Base-by-base conservation (phyloP, 2,888 invertebrate genomes). In the Piscicola geometra region DNA sequence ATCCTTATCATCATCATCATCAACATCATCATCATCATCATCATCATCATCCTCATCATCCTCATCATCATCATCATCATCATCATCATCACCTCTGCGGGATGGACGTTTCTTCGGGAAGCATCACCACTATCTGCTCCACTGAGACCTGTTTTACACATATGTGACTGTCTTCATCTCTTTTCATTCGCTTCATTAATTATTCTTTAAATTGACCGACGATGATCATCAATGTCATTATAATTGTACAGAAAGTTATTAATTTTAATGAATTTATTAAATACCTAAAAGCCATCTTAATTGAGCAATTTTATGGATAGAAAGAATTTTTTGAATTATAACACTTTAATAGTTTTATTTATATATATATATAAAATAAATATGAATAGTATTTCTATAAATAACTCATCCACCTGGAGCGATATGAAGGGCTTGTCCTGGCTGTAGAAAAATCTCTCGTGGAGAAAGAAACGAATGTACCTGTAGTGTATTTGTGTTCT, bases 51-150 rank as follows among this genome's bases (percentile, higher is more conserved):
- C 41, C 5, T 56, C n/a, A 56, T 56, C 21, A 56, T 56, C 25
- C 9, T 56, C 60, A 56, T 56, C 60, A 56, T 56, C n/a, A 56
- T 56, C 60, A 56, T 56, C 21, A 67, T n/a, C 33, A n/a, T 69
- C 28, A 47, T 25, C 32, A 69, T 71, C 52, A 25, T 18, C 50
- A 76, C 76, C 76, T 76, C 52, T 71, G 71, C n/a, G 76, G 71
- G 21, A 76, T 64, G 5, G 76, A 71, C 12, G 76, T 41, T 32
- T 76, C 76, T 5, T 76, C 76, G n/a, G 76, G 71, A 30, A 56
- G 32, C 18, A 76, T 52, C 12, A 76, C 35, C 18, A 66, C 28
- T 3, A 76, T 71, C 30, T 71, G 41, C 52, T 76, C 76, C n/a
- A 52, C 71, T 25, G 66, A 36, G 21, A 76, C 35, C 76, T 76